phyloP scores from a whole-genome alignment of 2,797 vertebrate genomes.

The Naso thynnoides region DNA sequence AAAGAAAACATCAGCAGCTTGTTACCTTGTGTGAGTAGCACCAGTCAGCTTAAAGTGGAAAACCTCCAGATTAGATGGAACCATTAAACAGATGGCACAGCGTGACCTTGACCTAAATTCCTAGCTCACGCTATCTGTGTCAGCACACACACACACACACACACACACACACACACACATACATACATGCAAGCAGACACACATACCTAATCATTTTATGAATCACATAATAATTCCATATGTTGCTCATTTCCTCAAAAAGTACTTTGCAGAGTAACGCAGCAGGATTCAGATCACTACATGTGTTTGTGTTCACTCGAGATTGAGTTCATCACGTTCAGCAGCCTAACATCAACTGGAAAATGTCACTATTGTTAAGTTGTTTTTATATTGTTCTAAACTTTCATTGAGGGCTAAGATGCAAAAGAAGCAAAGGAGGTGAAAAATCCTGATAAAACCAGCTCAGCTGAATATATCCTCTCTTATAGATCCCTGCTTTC shows the following conservation, averaged over 20 bases:
- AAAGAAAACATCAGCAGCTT: constrained; percentile 14
- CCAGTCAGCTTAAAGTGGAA: constrained; percentile 52
- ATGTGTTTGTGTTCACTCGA: constrained; percentile 49
- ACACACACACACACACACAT: constrained; percentile 14
- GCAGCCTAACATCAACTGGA: not conserved
- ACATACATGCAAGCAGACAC: constrained; percentile 3
- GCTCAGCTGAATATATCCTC: not conserved
- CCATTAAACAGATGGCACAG: constrained; percentile 69
- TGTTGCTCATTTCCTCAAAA: constrained; percentile 48
- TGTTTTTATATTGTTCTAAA: not conserved
- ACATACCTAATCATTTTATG: constrained; percentile 45
- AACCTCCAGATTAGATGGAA: constrained; percentile 65
- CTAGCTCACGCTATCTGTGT: constrained; percentile 52
- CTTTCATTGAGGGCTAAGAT: not conserved
- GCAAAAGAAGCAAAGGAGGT: not conserved
- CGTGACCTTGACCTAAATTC: constrained; percentile 76
- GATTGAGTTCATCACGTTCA: constrained; percentile 5
- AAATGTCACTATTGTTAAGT: not conserved
- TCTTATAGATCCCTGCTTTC: not conserved
- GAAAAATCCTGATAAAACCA: not conserved
- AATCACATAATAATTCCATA: constrained; percentile 65
- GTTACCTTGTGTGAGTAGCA: constrained; percentile 42
- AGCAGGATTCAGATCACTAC: constrained; percentile 40
- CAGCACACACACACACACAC: constrained; percentile 19
- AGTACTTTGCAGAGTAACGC: constrained; percentile 13